Percentiles rank a stretch among this genome's conserved stretches.
Evolutionary conservation across 1,140 invertebrate species (phyloP).

Genomic region (Hyphantria cunea): DNA sequence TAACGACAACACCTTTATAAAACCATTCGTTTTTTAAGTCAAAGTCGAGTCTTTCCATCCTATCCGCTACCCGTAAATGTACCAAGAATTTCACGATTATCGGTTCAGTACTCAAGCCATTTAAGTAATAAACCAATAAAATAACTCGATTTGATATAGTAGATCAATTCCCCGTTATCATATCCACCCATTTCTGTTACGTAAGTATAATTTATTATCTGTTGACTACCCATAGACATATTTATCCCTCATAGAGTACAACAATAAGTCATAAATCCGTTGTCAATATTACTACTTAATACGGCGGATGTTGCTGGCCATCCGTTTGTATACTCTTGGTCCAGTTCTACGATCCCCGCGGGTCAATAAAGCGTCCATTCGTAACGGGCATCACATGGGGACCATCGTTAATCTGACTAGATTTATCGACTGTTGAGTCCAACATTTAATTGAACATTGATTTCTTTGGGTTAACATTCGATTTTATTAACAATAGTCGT

Average conservation of each 20-base stretch:
- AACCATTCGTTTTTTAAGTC: too few relatives aligned
- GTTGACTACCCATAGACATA: too few relatives aligned
- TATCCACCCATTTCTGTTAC: too few relatives aligned
- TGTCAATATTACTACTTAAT: not conserved
- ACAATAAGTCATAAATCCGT: not conserved
- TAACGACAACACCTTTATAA: too few relatives aligned
- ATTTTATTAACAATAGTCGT: not conserved
- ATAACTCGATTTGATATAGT: too few relatives aligned
- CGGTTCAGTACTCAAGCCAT: too few relatives aligned
- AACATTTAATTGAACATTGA: slow-evolving; percentile 1
- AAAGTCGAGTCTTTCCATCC: too few relatives aligned
- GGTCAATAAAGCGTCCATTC: slow-evolving; percentile 10
- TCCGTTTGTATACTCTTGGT: slow-evolving; percentile 12
- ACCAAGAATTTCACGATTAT: too few relatives aligned
- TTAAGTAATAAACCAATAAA: too few relatives aligned
- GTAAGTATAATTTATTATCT: too few relatives aligned
- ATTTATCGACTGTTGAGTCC: slow-evolving; percentile 14
- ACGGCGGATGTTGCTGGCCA: not conserved
- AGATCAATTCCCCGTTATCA: too few relatives aligned
- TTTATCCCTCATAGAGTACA: not conserved
- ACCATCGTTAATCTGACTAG: slow-evolving; percentile 16
- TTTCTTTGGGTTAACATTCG: not conserved
- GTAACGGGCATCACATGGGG: slow-evolving; percentile 13
- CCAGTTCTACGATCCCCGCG: slow-evolving; percentile 15
- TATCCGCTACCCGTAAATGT: too few relatives aligned